These are phyloP conservation scores for Chamaetylas fuelleborni DNA, from an alignment of 2,113 vertebrate genomes.

Conservation along the genomic window DNA sequence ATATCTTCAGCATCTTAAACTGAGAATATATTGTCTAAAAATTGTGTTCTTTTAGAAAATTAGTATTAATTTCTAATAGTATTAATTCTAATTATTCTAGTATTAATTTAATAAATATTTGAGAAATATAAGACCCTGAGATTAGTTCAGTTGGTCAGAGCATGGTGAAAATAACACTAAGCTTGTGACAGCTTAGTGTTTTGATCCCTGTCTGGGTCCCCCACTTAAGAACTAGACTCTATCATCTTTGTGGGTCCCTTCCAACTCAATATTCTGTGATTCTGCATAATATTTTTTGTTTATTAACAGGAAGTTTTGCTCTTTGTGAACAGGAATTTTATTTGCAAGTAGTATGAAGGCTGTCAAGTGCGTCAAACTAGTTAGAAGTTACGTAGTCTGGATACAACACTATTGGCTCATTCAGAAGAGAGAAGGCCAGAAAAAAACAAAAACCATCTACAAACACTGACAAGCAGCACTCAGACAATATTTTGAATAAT, in stretches of 20 bases:
- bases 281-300: not conserved
- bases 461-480: not conserved
- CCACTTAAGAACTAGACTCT: not conserved
- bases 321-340: not conserved
- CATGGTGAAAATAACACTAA: not conserved
- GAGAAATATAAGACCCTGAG: not conserved
- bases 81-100: too few species aligned
- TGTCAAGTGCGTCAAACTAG: not conserved
- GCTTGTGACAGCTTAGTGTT: not conserved
- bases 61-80: not conserved
- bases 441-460: not conserved
- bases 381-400: not conserved
- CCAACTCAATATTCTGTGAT: not conserved
- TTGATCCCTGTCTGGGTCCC: not conserved
- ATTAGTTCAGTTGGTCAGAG: not conserved
- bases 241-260: not conserved
- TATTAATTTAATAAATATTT: too few species aligned
- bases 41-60: not conserved
- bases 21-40: not conserved
- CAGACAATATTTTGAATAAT: not conserved
- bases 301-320: not conserved
- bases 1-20: not conserved
- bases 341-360: not conserved
- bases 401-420: not conserved
- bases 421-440: not conserved